phyloP scores from a whole-genome alignment of 1,140 invertebrate species.

The Pseudoatta argentina region DNA sequence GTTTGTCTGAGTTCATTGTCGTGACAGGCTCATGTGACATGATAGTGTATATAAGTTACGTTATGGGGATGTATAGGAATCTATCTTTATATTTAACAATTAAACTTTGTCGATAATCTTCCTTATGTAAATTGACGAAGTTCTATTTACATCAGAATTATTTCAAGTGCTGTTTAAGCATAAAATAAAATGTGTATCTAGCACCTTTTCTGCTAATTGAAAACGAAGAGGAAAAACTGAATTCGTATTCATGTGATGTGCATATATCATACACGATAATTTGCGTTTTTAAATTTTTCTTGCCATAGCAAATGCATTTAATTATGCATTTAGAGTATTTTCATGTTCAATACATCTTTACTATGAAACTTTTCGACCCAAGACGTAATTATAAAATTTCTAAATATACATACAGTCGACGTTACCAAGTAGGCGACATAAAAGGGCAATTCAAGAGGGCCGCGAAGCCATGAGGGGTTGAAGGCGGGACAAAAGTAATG shows the following conservation, averaged over 20 bases:
- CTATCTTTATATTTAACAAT: not conserved
- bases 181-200: not conserved
- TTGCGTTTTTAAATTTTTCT: not conserved
- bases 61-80: not conserved
- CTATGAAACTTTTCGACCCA: not conserved
- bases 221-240: not conserved
- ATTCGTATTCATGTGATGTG: not conserved
- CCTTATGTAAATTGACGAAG: not conserved
- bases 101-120: not conserved
- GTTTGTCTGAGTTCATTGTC: not conserved
- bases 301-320: not conserved
- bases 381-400: constrained; percentile 47
- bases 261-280: not conserved
- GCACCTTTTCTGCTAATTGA: not conserved
- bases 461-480: constrained; percentile 69
- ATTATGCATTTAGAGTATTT: not conserved
- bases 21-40: not conserved
- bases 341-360: not conserved
- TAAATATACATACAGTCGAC: constrained; percentile 43
- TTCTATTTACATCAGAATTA: not conserved
- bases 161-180: not conserved
- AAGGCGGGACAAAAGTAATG: constrained; percentile 77
- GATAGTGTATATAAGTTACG: not conserved
- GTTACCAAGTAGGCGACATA: constrained; percentile 74
- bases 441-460: constrained; percentile 70